These are phyloP conservation scores for Macrophya alboannulata DNA, from an alignment of 2,888 invertebrate genomes.

Conservation along the genomic window DNA sequence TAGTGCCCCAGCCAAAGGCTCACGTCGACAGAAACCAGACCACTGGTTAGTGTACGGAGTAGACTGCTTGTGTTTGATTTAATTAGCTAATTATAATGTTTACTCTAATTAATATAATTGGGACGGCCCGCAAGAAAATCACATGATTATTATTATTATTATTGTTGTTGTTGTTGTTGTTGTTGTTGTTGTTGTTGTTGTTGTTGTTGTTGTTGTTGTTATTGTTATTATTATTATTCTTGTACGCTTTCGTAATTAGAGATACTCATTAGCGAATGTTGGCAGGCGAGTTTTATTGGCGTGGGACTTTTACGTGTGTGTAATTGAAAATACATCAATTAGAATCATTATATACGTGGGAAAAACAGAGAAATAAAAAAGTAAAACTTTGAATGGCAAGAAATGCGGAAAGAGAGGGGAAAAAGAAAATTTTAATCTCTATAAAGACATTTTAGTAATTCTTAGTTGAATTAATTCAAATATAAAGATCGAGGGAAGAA, in stretches of 20 bases:
- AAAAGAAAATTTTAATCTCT: background rate
- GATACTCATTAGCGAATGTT: slow-evolving; percentile 47
- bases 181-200: background rate
- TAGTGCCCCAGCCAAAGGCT: background rate
- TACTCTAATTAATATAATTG: slow-evolving; percentile 76
- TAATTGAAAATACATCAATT: slow-evolving; percentile 47
- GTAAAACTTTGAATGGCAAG: background rate
- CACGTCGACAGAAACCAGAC: slow-evolving; percentile 12
- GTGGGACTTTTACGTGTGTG: slow-evolving; percentile 18
- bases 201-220: background rate
- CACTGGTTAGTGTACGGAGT: background rate
- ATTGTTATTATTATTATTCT: slow-evolving; percentile 13
- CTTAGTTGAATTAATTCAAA: background rate
- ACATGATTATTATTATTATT: slow-evolving; percentile 28
- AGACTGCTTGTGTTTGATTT: slow-evolving; percentile 66
- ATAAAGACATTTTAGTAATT: background rate
- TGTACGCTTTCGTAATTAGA: slow-evolving; percentile 2
- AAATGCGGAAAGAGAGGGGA: background rate
- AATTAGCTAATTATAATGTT: slow-evolving; percentile 75
- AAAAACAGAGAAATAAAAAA: background rate
- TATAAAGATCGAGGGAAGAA: background rate
- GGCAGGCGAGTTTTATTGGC: slow-evolving; percentile 23
- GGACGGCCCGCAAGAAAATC: slow-evolving; percentile 53
- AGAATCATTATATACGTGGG: background rate
- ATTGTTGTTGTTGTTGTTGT: background rate